A percentile compares a stretch with the other conserved stretches of the same genome.
phyloP scores from a whole-genome alignment of 2,888 invertebrate species.

The Stratiomys singularior region DNA sequence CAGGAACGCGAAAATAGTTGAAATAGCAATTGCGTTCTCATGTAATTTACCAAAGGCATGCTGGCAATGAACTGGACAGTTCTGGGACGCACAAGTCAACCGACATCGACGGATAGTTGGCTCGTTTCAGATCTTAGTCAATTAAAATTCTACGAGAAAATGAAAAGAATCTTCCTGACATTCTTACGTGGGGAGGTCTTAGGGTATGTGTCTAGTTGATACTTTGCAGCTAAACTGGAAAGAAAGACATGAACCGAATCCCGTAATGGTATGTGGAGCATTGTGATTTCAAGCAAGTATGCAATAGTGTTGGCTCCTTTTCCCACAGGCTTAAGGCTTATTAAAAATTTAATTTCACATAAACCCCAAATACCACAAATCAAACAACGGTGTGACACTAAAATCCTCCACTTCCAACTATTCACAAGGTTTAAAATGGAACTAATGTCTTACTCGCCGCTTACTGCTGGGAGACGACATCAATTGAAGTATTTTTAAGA shows the following conservation, averaged over 20 bases:
- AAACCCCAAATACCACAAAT: too few relatives aligned
- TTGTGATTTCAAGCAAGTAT: too few relatives aligned
- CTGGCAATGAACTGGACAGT: not conserved
- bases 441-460: too few relatives aligned
- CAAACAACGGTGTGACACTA: too few relatives aligned
- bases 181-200: conserved; percentile 22
- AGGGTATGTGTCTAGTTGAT: not conserved
- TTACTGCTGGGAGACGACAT: not conserved
- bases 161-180: conserved; percentile 41
- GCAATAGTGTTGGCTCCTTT: too few relatives aligned
- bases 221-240: too few relatives aligned
- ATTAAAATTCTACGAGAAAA: conserved; percentile 50
- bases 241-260: too few relatives aligned
- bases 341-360: too few relatives aligned
- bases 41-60: conserved; percentile 1
- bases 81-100: not conserved
- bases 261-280: too few relatives aligned
- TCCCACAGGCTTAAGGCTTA: too few relatives aligned
- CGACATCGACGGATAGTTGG: conserved; percentile 13
- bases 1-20: not conserved
- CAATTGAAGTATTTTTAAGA: not conserved
- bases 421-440: too few relatives aligned
- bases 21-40: not conserved
- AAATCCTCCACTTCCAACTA: too few relatives aligned
- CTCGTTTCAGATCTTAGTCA: conserved; percentile 47